Evolutionary conservation across 2,797 vertebrate genomes (phyloP).

Genomic region (Anas capensis): DNA sequence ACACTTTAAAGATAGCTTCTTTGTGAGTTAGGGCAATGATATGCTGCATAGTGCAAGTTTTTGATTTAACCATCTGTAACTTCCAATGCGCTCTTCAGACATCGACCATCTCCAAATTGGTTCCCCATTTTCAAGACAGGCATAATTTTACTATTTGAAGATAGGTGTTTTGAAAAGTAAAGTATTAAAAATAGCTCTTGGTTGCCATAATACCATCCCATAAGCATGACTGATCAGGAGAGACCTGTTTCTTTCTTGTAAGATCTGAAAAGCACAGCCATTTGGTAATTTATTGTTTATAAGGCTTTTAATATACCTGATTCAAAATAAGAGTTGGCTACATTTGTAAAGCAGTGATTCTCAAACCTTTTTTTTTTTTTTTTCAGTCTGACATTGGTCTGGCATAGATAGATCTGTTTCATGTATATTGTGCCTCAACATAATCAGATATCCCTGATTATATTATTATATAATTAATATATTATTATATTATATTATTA

Average conservation of each 20-base stretch:
- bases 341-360: not conserved
- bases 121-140: not conserved
- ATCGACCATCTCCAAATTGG: not conserved
- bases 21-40: not conserved
- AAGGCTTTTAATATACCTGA: not conserved
- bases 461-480: too few species aligned
- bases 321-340: not conserved
- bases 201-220: not conserved
- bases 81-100: not conserved
- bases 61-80: not conserved
- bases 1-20: not conserved
- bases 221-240: not conserved
- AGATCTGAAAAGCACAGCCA: not conserved
- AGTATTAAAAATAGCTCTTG: not conserved
- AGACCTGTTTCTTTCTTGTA: not conserved
- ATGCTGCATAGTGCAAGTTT: not conserved
- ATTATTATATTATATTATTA: too few species aligned
- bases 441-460: not conserved
- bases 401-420: not conserved
- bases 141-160: not conserved
- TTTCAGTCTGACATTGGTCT: not conserved
- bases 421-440: not conserved
- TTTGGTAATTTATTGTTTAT: not conserved
- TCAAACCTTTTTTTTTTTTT: not conserved
- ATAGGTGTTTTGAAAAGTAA: not conserved